Evolutionary conservation across 1,140 invertebrate genomes (phyloP).

Genomic region (Trachelipus rathkii): DNA sequence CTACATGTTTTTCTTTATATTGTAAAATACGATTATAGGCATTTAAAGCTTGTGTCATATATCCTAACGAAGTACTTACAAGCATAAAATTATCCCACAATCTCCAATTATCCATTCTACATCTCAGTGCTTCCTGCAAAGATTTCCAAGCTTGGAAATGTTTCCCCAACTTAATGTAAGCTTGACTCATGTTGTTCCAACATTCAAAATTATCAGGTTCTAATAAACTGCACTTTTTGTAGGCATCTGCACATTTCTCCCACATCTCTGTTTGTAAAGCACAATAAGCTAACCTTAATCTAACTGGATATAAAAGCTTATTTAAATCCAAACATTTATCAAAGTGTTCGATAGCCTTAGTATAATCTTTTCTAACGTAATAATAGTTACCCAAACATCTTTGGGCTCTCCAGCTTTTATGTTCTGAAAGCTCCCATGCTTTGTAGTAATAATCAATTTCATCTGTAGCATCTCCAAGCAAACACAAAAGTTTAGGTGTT

Average conservation of each 20-base stretch:
- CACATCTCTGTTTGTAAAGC: constrained; percentile 73
- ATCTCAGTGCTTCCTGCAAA: constrained; percentile 83
- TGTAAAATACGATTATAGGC: constrained; percentile 79
- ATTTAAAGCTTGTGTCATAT: constrained; percentile 63
- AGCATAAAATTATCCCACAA: constrained; percentile 93
- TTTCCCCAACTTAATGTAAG: constrained; percentile 80
- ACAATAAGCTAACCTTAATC: constrained; percentile 81
- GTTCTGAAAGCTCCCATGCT: constrained; percentile 83
- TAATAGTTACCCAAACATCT: constrained; percentile 75
- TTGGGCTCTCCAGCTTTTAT: constrained; percentile 72
- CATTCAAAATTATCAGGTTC: constrained; percentile 87
- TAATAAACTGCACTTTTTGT: constrained; percentile 76
- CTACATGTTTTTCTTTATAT: constrained; percentile 69
- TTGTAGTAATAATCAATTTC: constrained; percentile 70
- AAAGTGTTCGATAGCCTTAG: constrained; percentile 70
- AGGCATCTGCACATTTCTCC: constrained; percentile 75
- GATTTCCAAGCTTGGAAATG: constrained; percentile 77
- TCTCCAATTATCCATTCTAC: constrained; percentile 92
- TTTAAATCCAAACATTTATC: constrained; percentile 77
- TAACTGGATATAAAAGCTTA: constrained; percentile 73
- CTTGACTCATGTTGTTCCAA: constrained; percentile 95
- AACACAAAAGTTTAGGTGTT: constrained; percentile 81
- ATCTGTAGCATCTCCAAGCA: constrained; percentile 76
- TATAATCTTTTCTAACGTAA: constrained; percentile 68
- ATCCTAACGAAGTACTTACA: constrained; percentile 67